Base-by-base conservation (phyloP, 2,888 invertebrate species). In the Byasa hedistus region DNA sequence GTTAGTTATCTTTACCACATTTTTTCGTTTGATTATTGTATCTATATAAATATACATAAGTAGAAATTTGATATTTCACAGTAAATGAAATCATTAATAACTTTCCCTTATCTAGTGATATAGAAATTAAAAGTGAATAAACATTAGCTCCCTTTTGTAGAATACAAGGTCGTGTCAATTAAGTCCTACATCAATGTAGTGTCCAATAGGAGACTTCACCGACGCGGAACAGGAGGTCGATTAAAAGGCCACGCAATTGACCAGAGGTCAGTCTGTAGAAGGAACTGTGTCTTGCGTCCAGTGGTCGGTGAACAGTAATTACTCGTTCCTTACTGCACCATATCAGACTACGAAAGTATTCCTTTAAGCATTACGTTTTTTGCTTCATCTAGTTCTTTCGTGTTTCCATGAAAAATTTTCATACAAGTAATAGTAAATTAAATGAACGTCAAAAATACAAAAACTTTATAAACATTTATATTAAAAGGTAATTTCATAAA, bases 201-300 rank as follows among this genome's bases (percentile, higher is more conserved):
- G n/a, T 27, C 56, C 7, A 56, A 56, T 55, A 36, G 36, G 5
- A 27, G 36, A 56, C 56, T 44, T 56, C 54, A 24, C 44, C 21
- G 21, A 56, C 56, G 44, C 44, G 62, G 62, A 62, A 62, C 39
- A 62, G 62, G 62, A 62, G 56, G 62, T 62, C 56, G 27, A 56
- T 62, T 48, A 56, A 62, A 56, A 56, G 62, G 62, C 27, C 62
- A n/a, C 21, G 27, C 62, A 62, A 62, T 62, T 56, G 62, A 24
- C 48, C 62, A 62, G 62, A 62, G 62, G 62, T 62, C 62, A 57
- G 56, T 48, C 44, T 27, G 56, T 55, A 62, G 27, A 23, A 62
- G 62, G 56, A 62, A 62, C 56, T 21, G 21, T 57, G 24, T 56
- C 56, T 24, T 27, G 44, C 48, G 39, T 44, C 55, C 12, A 24